These are phyloP conservation scores for Zaprionus lachaisei DNA, from an alignment of 1,140 invertebrate genomes.

Conservation along the genomic window DNA sequence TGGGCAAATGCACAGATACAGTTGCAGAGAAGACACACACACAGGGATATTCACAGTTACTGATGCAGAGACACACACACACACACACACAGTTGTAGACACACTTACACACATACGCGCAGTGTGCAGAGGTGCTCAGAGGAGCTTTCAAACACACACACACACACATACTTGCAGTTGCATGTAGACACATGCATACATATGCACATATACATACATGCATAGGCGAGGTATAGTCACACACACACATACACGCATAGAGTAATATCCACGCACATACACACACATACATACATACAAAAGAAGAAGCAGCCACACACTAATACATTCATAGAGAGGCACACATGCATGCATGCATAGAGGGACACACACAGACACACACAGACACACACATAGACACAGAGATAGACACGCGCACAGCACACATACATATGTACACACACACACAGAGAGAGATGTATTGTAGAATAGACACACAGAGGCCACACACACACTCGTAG, in stretches of 20 bases:
- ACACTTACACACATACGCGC: neutral
- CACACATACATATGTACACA: neutral
- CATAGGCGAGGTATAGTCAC: neutral
- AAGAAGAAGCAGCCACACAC: neutral
- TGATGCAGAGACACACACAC: neutral
- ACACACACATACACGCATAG: conserved; percentile 23
- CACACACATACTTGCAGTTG: conserved; percentile 28
- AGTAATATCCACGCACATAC: neutral
- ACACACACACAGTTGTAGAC: neutral
- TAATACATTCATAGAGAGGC: neutral
- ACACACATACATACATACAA: neutral
- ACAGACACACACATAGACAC: neutral
- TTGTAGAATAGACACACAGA: neutral
- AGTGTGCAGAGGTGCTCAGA: too few species aligned
- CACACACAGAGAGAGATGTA: neutral
- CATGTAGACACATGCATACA: neutral
- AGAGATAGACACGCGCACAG: too few species aligned
- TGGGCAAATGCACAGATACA: neutral
- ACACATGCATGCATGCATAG: neutral
- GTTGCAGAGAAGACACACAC: neutral
- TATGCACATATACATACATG: conserved; percentile 4
- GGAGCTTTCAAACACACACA: conserved; percentile 25
- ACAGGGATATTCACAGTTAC: neutral
- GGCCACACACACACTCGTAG: too few species aligned
- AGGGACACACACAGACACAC: conserved; percentile 3